Conservation (phyloP, 2,797 vertebrate genomes). For the Varecia variegata region DNA sequence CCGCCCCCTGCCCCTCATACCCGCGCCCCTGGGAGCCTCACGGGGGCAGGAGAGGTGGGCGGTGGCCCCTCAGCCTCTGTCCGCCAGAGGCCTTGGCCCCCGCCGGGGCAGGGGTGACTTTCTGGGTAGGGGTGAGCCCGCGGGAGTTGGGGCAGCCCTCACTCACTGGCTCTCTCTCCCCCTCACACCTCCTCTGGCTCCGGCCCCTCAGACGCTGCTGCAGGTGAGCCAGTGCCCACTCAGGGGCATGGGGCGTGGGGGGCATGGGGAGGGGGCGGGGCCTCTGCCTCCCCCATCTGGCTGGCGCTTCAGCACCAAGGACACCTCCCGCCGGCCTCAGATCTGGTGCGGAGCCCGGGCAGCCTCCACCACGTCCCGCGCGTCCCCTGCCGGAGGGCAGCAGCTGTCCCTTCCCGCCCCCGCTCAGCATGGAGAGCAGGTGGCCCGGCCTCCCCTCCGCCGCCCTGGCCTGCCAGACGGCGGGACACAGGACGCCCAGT, state of each 20-base stretch:
- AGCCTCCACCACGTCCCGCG: background rate
- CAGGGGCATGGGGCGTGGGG: background rate
- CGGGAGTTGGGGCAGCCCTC: background rate
- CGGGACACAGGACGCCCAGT: constrained; percentile 29
- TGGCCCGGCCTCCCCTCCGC: constrained; percentile 50
- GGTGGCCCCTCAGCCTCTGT: background rate
- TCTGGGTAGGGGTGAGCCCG: background rate
- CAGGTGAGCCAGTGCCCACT: constrained; percentile 89
- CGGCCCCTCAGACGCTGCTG: constrained; percentile 90
- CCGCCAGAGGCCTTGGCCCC: background rate
- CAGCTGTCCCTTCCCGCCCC: constrained; percentile 59
- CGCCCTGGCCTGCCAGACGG: background rate
- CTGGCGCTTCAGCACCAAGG: constrained; percentile 65
- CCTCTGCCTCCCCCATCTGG: fast-evolving
- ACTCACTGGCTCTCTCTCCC: constrained; percentile 44
- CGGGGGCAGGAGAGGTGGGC: background rate
- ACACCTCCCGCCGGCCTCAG: background rate
- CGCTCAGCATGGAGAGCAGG: constrained; percentile 50
- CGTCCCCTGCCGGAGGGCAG: background rate
- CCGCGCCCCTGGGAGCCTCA: background rate
- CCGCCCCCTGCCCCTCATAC: background rate
- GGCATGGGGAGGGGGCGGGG: background rate
- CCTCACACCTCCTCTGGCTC: background rate
- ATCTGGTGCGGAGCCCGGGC: background rate
- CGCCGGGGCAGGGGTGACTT: background rate